These are phyloP conservation scores for Podarcis lilfordi DNA, from an alignment of 2,797 vertebrate genomes.

Conservation along the genomic window DNA sequence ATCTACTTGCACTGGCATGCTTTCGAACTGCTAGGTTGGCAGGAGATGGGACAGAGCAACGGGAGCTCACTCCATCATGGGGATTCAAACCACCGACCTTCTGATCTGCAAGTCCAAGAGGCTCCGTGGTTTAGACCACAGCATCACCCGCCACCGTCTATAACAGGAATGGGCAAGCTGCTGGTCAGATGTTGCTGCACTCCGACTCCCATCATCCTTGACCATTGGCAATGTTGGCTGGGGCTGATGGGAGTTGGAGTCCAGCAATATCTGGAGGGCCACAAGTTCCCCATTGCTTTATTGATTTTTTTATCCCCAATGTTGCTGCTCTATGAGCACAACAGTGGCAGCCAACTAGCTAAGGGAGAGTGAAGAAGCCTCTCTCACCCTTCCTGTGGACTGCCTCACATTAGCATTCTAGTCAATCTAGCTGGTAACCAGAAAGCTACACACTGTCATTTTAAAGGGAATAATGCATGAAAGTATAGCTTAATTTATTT, in stretches of 20 bases:
- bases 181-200: background rate
- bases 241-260: background rate
- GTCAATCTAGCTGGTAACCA: background rate
- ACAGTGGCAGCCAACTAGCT: background rate
- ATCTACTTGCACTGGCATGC: too few species aligned
- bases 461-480: slow-evolving; percentile 23
- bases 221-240: background rate
- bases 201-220: background rate
- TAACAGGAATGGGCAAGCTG: background rate
- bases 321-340: background rate
- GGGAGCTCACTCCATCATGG: too few species aligned
- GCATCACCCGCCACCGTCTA: background rate
- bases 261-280: background rate
- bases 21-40: too few species aligned
- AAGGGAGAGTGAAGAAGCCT: background rate
- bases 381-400: background rate
- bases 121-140: background rate
- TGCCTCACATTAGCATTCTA: slow-evolving; percentile 5
- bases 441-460: background rate
- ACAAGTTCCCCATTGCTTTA: background rate
- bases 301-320: too few species aligned
- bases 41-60: too few species aligned
- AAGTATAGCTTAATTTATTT: slow-evolving; percentile 14
- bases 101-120: too few species aligned
- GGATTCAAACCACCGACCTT: too few species aligned